These are phyloP conservation scores for Apodemus agrarius DNA, from an alignment of 2,797 vertebrate species.

Conservation along the genomic window DNA sequence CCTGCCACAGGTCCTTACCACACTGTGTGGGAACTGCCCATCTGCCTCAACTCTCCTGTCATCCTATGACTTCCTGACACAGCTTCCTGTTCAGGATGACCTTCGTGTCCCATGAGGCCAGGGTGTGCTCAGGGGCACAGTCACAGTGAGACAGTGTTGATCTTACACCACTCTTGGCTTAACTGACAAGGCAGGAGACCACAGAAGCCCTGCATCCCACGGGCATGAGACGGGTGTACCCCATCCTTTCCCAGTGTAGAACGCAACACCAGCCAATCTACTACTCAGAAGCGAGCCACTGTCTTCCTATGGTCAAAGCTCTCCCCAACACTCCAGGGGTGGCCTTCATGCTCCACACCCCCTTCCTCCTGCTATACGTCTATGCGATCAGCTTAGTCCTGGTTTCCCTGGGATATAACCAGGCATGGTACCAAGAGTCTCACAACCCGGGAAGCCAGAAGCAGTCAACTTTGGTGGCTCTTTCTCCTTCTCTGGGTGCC, in stretches of 20 bases:
- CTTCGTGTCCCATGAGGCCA: background rate
- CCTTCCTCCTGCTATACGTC: background rate
- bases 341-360: rapidly evolving
- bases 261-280: rapidly evolving
- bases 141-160: background rate
- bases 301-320: background rate
- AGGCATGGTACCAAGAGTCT: background rate
- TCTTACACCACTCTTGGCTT: background rate
- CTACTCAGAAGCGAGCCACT: background rate
- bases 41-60: background rate
- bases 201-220: rapidly evolving
- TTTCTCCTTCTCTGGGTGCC: background rate
- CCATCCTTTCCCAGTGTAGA: rapidly evolving
- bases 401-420: background rate
- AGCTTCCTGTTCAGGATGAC: background rate
- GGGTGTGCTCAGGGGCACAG: rapidly evolving
- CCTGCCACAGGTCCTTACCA: background rate
- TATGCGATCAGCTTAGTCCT: background rate
- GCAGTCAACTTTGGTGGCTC: background rate
- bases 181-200: rapidly evolving
- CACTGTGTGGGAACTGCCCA: rapidly evolving
- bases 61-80: background rate
- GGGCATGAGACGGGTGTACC: rapidly evolving
- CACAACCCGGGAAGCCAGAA: background rate
- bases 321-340: background rate